A percentile compares a stretch with the other conserved stretches of the same genome.
phyloP scores from a whole-genome alignment of 2,888 invertebrate species.

The Brachypalpus laphriformis region DNA sequence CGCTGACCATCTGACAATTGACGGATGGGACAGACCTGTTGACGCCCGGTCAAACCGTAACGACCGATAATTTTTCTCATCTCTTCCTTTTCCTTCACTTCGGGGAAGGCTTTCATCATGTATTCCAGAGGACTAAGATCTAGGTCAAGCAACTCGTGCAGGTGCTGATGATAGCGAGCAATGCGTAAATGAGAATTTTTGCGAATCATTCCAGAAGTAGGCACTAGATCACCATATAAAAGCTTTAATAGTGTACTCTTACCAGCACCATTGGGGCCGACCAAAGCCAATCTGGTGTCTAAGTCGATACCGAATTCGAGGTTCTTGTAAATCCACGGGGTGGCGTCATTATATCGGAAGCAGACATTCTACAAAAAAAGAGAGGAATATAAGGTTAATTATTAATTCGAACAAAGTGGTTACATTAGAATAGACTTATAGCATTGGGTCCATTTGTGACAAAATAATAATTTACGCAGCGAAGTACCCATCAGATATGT shows the following conservation, averaged over 20 bases:
- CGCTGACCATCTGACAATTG: constrained; percentile 97
- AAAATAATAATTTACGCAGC: too few species aligned
- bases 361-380: constrained; percentile 89
- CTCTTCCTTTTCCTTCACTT: constrained; percentile 98
- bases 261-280: constrained; percentile 99
- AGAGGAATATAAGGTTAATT: neutral
- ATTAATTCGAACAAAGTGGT: too few species aligned
- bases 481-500: too few species aligned
- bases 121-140: constrained; percentile 98
- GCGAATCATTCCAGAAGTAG: constrained; percentile 97
- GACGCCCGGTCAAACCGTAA: constrained; percentile 98
- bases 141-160: constrained; percentile 97
- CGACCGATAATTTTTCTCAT: constrained; percentile 99
- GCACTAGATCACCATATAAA: constrained; percentile 96
- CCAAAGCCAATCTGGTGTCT: constrained; percentile 96
- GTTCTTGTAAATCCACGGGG: constrained; percentile 97
- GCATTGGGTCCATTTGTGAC: too few species aligned
- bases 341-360: constrained; percentile 94
- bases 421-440: too few species aligned
- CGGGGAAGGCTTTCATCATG: constrained; percentile 98
- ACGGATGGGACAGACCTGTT: constrained; percentile 88
- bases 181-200: constrained; percentile 99
- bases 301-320: constrained; percentile 99
- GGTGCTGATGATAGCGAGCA: constrained; percentile 99
- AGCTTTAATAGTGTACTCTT: constrained; percentile 98